These are phyloP conservation scores for Onychomys torridus DNA, from an alignment of 2,797 vertebrate species.

Conservation along the genomic window DNA sequence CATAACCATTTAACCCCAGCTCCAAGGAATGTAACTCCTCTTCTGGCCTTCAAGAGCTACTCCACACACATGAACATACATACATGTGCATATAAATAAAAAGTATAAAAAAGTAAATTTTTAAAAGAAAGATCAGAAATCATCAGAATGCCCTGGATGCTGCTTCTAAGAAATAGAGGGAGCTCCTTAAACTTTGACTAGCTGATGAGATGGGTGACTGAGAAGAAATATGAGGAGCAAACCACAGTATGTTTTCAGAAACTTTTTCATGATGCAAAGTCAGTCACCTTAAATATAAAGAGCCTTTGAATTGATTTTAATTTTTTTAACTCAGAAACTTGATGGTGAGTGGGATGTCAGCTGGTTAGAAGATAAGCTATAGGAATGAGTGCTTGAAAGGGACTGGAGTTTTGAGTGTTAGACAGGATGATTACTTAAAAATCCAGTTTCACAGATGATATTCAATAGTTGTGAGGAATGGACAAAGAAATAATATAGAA, in stretches of 20 bases:
- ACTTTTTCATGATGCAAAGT: neutral
- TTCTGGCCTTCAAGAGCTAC: neutral
- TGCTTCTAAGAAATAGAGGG: neutral
- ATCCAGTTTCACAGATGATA: neutral
- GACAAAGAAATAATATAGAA: neutral
- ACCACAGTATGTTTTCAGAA: neutral
- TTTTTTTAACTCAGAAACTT: conserved; percentile 31
- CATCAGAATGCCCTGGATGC: neutral
- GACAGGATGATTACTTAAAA: neutral
- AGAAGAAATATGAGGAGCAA: neutral
- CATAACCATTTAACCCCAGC: neutral
- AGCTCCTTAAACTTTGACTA: neutral
- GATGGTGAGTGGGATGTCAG: neutral
- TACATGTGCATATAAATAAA: neutral
- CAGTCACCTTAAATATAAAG: neutral
- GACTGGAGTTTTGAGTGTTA: neutral
- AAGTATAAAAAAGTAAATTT: neutral
- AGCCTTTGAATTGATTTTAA: neutral
- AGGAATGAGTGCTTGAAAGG: neutral
- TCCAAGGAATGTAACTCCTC: neutral
- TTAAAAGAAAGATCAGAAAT: neutral
- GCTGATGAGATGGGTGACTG: neutral
- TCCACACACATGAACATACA: neutral
- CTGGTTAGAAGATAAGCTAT: neutral
- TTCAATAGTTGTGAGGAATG: conserved; percentile 17